Base-by-base conservation (phyloP, 2,797 vertebrate genomes). In the Gymnoscopelus braueri region DNA sequence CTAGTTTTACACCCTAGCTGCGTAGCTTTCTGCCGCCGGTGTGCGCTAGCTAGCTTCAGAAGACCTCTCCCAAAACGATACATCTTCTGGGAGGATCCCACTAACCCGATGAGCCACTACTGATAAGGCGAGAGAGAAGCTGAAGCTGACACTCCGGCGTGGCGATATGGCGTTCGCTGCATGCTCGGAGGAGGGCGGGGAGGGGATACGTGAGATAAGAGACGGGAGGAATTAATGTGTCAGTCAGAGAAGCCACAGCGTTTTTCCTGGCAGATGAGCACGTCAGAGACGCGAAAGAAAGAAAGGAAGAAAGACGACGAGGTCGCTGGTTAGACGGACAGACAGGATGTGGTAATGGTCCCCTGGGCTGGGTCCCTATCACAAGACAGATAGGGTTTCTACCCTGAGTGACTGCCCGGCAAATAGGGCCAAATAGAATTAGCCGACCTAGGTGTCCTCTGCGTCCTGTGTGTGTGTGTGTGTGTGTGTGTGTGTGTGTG, bases 401-500 rank as follows among this genome's bases (percentile, higher is more conserved):
- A 75, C 39, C 39, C 79, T 82, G 82, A 89, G 67, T 87, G 80
- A 87, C 89, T 89, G 90, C 82, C 78, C 52, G 74, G 80, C 78
- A 86, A 90, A 90, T 82, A 79, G 72, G 84, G 82, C 81, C 75
- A 86, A 91, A 91, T 85, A 80, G 87, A 92, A 89, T 90, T 86
- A 92, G 79, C 77, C 68, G 68, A 84, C 80, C 83, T 35, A 81
- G 72, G 80, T 86, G 86, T 84, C 78, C 84, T 83, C 75, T 24
- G 12, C 59, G 52, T 71, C 35, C 5, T 44, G 39, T 6, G 4
- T 35, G 32, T 6, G 5, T 3, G 32, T 3, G 5, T 3, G 32
- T 3, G 5, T 3, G 5, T 35, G 32, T 35, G 32, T 29, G 4
- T 4, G 29, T 29, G 29, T 4, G 29, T 29, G 29, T 4, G 29